A percentile compares a stretch with the other conserved stretches of the same genome.
Evolutionary conservation across 2,797 vertebrate species (phyloP).

Genomic region (Melanotaenia parkinsoni): DNA sequence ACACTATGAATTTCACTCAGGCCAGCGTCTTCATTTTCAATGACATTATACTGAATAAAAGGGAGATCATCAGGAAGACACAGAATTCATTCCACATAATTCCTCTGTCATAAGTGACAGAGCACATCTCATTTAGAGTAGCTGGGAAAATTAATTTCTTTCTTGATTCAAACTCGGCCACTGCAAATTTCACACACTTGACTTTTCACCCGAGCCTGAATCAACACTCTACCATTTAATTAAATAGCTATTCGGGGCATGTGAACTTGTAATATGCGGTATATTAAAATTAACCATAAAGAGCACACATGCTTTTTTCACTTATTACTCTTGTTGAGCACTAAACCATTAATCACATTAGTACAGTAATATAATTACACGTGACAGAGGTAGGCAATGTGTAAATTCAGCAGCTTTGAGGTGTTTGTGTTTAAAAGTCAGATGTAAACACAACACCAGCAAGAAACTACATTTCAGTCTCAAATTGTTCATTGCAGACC

Average conservation of each 20-base stretch:
- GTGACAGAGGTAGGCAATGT: constrained; percentile 45
- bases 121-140: constrained; percentile 68
- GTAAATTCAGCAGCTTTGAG: constrained; percentile 52
- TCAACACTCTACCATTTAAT: constrained; percentile 54
- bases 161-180: constrained; percentile 33
- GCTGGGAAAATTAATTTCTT: constrained; percentile 60
- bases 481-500: constrained; percentile 11
- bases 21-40: constrained; percentile 39
- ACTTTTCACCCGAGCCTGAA: constrained; percentile 61
- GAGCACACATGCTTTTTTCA: constrained; percentile 4
- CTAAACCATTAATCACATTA: constrained; percentile 63
- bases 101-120: constrained; percentile 62
- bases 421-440: constrained; percentile 74
- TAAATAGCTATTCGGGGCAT: constrained; percentile 46
- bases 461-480: constrained; percentile 32
- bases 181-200: constrained; percentile 63
- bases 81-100: constrained; percentile 61
- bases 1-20: constrained; percentile 16
- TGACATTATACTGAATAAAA: constrained; percentile 51
- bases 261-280: constrained; percentile 47
- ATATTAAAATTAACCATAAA: constrained; percentile 60
- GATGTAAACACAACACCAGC: constrained; percentile 51
- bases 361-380: constrained; percentile 53
- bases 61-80: constrained; percentile 51
- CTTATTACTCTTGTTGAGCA: constrained; percentile 37